Base-by-base conservation (phyloP, 2,888 invertebrate genomes). In the Hypercompe scribonia region DNA sequence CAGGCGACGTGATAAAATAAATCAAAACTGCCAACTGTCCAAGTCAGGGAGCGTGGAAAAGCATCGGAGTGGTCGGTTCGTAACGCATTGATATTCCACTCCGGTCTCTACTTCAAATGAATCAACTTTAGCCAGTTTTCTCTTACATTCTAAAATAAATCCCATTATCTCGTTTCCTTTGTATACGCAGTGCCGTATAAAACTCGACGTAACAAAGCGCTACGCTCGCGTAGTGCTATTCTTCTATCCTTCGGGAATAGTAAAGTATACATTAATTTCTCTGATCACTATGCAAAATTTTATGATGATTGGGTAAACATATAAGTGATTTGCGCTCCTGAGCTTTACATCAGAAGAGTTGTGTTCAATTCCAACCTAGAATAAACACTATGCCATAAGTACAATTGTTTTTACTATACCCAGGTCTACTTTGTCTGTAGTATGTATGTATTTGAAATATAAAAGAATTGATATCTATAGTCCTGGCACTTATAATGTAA, bases 1-100 rank as follows among this genome's bases (percentile, higher is more conserved):
- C n/a, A 36, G n/a, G 15, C 3, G 34, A 68, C 34, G 34, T 18
- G 24, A 50, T 50, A 54, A 36, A 33, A 50, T 50, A 54, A 33
- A 34, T 18, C 15, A 4, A 31, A 33, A 7, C 50, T 54, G 4
- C 34, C 34, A 54, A 18, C 34, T n/a, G 34, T 36, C 54, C 15
- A 34, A 50, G 68, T 50, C 36, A 34, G 15, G 28, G n/a, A 54
- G 8, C 24, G 8, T 24, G 13, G 5, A 50, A 68, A 24, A 8
- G 34, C 34, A 58, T 28, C 54, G 54, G 34, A 68, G 66, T 31
- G 46, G 33, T 42, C 33, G 10, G 33, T 2, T 54, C 54, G 54
- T 54, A 71, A 42, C 65, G n/a, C 65, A 71, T 71, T 66, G 67
- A 46, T 74, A 70, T 67, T 42, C 73, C 46, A 33, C 70, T 10